Base-by-base conservation (phyloP, 1,140 invertebrate genomes). In the Littorina saxatilis region DNA sequence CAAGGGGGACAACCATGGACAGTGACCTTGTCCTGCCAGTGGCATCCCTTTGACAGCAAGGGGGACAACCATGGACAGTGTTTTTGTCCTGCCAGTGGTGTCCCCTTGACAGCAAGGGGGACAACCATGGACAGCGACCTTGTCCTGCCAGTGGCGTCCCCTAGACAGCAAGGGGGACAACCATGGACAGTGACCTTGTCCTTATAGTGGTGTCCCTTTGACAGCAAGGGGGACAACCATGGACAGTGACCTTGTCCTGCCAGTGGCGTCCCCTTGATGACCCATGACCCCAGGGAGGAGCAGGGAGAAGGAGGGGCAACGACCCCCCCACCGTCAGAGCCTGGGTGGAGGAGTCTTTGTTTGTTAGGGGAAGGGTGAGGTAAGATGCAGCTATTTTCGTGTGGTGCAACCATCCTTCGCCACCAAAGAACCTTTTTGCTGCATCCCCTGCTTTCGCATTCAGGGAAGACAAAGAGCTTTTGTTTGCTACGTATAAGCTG, bases 211-310 rank as follows among this genome's bases (percentile, higher is more conserved):
- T 9, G 9, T 50, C 9, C 47, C 20, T 20, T 50, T 50, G 9
- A 7, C 66, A 1, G 35, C 7, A 0, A 20, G 66, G 4, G 35
- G 37, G 32, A 2, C 29, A 23, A 68, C n/a, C n/a, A n/a, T 39
- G 66, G 66, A 32, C 37, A 68, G 66, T 17, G 39, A 39, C 66
- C 61, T n/a, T n/a, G n/a, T n/a, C n/a, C n/a, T n/a, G n/a, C n/a
- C n/a, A n/a, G n/a, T n/a, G n/a, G 43, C 43, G 17, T 47, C 43
- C 43, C 43, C 17, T 47, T 47, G 43, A 5, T 11, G 27, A 66
- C 35, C 35, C 66, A 15, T 2, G 66, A 68, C 35, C 35, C 35
- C 35, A 20, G 66, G 66, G 35, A 20, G 35, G 35, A 23, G 66
- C 9, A 39, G 66, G 66, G 1, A 39, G 61, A 29, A 9, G n/a